Conservation (phyloP, 1,140 invertebrate species). For the Hetaerina americana region DNA sequence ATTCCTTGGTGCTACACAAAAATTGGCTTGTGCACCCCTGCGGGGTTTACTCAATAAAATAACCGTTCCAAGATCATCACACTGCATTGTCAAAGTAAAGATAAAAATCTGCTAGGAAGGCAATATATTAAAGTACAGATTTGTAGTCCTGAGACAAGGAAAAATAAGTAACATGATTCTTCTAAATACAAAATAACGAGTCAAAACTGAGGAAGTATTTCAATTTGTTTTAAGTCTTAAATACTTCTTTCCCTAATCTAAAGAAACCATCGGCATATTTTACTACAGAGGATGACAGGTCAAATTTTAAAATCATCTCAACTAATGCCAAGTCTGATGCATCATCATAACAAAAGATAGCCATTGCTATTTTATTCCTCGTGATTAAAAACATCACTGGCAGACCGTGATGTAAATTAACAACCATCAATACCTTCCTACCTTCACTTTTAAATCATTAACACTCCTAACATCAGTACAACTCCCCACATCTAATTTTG, state of each 20-base stretch:
- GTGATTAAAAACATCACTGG: neutral
- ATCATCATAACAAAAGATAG: neutral
- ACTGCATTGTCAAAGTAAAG: neutral
- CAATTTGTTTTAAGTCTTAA: neutral
- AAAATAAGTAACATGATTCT: neutral
- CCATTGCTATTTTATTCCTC: neutral
- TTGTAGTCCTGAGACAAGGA: neutral
- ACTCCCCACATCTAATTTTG: neutral
- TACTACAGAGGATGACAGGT: neutral
- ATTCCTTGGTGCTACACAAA: slow-evolving; percentile 4
- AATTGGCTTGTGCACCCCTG: slow-evolving; percentile 2
- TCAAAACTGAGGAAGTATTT: neutral
- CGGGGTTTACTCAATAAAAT: neutral
- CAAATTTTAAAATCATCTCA: neutral
- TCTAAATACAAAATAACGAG: neutral
- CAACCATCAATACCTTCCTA: neutral
- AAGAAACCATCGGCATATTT: neutral
- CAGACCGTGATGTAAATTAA: neutral
- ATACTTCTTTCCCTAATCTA: neutral
- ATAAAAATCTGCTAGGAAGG: neutral
- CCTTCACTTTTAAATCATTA: slow-evolving; percentile 3
- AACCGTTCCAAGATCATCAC: neutral
- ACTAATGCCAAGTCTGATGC: neutral
- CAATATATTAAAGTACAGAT: neutral
- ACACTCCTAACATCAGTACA: slow-evolving; percentile 1